phyloP scores from a whole-genome alignment of 2,888 invertebrate genomes.

The Amorpha juglandis region DNA sequence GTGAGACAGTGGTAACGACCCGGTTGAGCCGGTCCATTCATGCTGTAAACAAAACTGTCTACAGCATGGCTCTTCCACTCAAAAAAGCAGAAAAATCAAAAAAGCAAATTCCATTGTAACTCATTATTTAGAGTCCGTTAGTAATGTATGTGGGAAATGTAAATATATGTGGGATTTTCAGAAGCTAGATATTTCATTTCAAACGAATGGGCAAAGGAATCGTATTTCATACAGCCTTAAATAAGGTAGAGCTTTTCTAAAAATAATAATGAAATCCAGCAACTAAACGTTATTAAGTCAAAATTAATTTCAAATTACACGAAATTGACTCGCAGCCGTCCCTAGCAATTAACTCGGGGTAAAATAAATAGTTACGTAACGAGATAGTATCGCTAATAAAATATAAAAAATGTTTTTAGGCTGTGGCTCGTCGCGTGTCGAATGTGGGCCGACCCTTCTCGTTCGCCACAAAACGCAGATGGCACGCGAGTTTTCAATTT shows the following conservation, averaged over 20 bases:
- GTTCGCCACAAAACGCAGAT: conserved; percentile 12
- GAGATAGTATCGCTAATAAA: conserved; percentile 15
- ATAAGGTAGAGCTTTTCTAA: background rate
- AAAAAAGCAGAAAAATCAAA: too few species aligned
- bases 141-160: too few species aligned
- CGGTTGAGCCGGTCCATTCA: too few species aligned
- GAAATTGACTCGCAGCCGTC: conserved; percentile 15
- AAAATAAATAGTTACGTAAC: conserved; percentile 27
- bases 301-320: conserved; percentile 27
- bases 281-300: conserved; percentile 23
- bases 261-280: background rate
- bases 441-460: conserved; percentile 13
- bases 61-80: too few species aligned
- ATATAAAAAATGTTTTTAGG: conserved; percentile 8
- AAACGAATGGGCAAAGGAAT: background rate
- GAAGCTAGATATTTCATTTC: too few species aligned
- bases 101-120: too few species aligned
- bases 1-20: too few species aligned
- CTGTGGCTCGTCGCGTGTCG: conserved; percentile 9
- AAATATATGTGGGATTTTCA: too few species aligned
- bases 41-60: too few species aligned
- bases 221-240: background rate
- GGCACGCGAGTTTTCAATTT: background rate
- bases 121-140: too few species aligned
- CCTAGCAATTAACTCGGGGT: conserved; percentile 24